These are phyloP conservation scores for Watsonalla binaria DNA, from an alignment of 2,888 invertebrate genomes.

Conservation along the genomic window DNA sequence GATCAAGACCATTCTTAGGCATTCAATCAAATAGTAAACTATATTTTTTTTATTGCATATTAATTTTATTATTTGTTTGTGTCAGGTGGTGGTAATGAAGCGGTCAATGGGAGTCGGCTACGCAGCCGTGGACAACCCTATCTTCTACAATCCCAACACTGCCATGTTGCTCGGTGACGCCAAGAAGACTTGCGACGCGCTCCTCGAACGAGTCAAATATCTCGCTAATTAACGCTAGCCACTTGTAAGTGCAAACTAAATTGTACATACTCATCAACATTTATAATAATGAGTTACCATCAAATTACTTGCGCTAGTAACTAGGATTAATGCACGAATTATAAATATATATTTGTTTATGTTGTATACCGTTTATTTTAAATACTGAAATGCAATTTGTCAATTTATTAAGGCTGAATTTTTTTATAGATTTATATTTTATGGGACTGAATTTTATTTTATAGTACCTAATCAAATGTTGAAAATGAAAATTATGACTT, in stretches of 20 bases:
- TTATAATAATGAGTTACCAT: neutral
- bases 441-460: neutral
- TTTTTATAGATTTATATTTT: neutral
- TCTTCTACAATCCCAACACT: conserved; percentile 94
- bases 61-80: neutral
- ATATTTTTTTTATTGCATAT: too few species aligned
- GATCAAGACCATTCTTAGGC: too few species aligned
- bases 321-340: too few species aligned
- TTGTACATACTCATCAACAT: conserved; percentile 4
- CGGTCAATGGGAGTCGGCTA: conserved; percentile 92
- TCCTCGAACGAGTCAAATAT: conserved; percentile 82
- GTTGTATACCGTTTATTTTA: neutral
- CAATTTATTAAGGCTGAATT: neutral
- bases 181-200: conserved; percentile 92
- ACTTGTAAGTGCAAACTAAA: conserved; percentile 13
- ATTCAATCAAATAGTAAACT: too few species aligned
- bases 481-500: neutral
- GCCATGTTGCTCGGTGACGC: conserved; percentile 93
- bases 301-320: neutral
- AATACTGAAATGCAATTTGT: neutral
- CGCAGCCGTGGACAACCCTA: conserved; percentile 94
- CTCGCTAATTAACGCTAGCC: conserved; percentile 38
- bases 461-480: neutral
- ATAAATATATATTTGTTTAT: neutral
- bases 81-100: conserved; percentile 92